Conservation (phyloP, 2,797 vertebrate genomes). For the Emys orbicularis region DNA sequence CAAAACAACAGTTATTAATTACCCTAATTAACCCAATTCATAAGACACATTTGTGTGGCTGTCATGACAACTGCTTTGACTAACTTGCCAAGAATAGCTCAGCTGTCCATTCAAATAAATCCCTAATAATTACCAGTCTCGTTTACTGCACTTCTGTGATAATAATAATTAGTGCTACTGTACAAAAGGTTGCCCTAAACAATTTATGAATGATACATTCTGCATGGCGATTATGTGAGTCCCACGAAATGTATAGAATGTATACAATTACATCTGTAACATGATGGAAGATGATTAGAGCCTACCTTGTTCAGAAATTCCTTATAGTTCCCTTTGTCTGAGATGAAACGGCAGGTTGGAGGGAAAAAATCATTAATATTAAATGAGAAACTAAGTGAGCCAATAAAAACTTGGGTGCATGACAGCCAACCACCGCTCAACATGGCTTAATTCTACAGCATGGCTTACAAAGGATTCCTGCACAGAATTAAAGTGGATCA, state of each 20-base stretch:
- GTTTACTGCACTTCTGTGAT: conserved; percentile 91
- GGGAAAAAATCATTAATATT: neutral
- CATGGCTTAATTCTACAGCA: neutral
- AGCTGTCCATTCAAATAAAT: conserved; percentile 95
- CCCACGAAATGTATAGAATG: conserved; percentile 53
- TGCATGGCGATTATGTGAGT: conserved; percentile 84
- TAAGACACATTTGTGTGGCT: conserved; percentile 89
- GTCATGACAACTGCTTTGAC: conserved; percentile 88
- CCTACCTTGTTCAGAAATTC: conserved; percentile 22
- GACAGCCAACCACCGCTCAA: conserved; percentile 33
- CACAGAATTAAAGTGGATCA: neutral
- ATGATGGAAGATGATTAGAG: neutral
- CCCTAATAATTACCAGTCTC: conserved; percentile 92
- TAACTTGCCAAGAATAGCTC: conserved; percentile 90
- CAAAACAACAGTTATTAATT: conserved; percentile 87
- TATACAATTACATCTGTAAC: conserved; percentile 31
- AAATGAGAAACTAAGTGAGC: conserved; percentile 16
- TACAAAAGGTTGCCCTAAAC: conserved; percentile 92
- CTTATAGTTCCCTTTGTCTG: conserved; percentile 34
- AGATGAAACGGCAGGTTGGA: neutral
- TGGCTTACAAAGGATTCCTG: neutral
- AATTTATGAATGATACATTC: conserved; percentile 89
- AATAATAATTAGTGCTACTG: conserved; percentile 93
- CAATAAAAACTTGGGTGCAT: conserved; percentile 46
- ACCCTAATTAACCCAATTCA: conserved; percentile 90